Percentiles rank a stretch among this genome's conserved stretches.
Conservation (phyloP, 2,797 vertebrate genomes). For the Pangasius krempfi region DNA sequence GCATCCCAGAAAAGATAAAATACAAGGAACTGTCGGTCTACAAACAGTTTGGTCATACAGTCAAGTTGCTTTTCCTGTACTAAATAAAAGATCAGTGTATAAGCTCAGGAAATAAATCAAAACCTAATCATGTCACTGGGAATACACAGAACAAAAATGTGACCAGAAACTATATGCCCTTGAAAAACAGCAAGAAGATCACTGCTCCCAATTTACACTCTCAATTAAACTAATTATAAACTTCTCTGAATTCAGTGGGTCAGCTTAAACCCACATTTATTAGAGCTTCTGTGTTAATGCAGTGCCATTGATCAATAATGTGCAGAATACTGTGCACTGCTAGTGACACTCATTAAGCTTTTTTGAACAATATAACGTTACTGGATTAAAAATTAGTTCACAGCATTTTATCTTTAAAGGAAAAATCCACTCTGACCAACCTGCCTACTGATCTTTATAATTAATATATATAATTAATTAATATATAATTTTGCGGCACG, state of each 20-base stretch:
- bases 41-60: neutral
- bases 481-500: no score
- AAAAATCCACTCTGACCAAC: neutral
- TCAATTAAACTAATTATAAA: conserved; percentile 44
- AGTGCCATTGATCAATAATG: conserved; percentile 5
- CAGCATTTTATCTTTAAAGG: neutral
- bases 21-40: neutral
- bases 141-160: neutral
- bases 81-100: neutral
- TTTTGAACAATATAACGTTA: neutral
- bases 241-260: conserved; percentile 19
- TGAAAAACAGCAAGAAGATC: neutral
- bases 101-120: neutral
- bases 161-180: neutral
- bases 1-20: neutral
- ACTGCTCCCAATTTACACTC: conserved; percentile 24
- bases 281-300: conserved; percentile 2
- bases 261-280: conserved; percentile 31
- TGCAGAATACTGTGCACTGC: conserved; percentile 1
- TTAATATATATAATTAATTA: neutral
- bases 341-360: neutral
- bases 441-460: neutral
- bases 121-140: neutral
- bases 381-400: neutral
- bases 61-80: neutral